These are phyloP conservation scores for Cataglyphis cursor DNA, from an alignment of 2,888 invertebrate species.

Conservation along the genomic window DNA sequence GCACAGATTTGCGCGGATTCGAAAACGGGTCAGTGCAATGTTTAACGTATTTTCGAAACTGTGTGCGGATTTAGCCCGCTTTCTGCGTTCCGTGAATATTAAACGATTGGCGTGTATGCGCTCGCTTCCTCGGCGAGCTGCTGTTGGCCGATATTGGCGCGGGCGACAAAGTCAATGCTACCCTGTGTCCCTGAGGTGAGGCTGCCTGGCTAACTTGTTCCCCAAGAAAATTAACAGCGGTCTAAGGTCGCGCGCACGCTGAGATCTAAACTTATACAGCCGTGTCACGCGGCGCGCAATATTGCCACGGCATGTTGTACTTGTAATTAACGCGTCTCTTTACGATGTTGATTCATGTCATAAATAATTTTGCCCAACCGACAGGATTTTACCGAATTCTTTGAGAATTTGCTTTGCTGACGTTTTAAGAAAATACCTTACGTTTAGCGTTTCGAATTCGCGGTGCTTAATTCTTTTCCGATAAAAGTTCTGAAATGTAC, in stretches of 20 bases:
- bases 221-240: slow-evolving; percentile 43
- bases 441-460: background rate
- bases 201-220: background rate
- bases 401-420: background rate
- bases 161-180: slow-evolving; percentile 30
- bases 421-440: background rate
- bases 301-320: slow-evolving; percentile 26
- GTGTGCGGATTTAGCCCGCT: slow-evolving; percentile 19
- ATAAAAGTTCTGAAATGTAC: background rate
- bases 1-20: background rate
- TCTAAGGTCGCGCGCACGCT: slow-evolving; percentile 24
- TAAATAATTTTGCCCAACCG: slow-evolving; percentile 27
- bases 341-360: slow-evolving; percentile 31
- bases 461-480: background rate
- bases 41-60: slow-evolving; percentile 29
- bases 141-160: background rate
- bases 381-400: background rate
- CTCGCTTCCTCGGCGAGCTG: background rate
- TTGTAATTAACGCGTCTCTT: slow-evolving; percentile 39
- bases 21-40: background rate
- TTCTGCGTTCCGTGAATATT: slow-evolving; percentile 25
- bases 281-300: slow-evolving; percentile 50
- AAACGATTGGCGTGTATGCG: background rate
- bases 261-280: slow-evolving; percentile 33
- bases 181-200: background rate